Base-by-base conservation (phyloP, 2,888 invertebrate genomes). In the Aspidapion aeneum region DNA sequence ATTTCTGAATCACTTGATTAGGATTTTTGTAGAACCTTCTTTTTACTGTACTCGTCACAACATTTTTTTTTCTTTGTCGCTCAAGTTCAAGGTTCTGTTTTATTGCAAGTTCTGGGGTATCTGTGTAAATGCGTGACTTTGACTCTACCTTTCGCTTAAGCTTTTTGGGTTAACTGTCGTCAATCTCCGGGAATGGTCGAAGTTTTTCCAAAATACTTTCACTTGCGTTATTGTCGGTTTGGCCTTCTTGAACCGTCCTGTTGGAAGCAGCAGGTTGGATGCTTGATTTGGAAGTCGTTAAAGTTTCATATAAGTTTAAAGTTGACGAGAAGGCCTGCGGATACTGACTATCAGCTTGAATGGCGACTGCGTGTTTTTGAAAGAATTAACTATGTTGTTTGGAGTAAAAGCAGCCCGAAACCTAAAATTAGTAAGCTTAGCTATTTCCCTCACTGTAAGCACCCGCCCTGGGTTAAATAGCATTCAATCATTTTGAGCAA, bases 391-490 rank as follows among this genome's bases (percentile, higher is more conserved):
- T 16, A 63, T 59, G 56, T 63, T 63, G 16, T 19, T 57, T 35
- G 58, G 57, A 3, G 63, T 57, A 49, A 63, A 63, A 16, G 63
- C 52, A 21, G 9, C n/a, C 49, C 52, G 12, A 48, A 21, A 63
- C 17, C 60, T 58, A 17, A 12, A n/a, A 22, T 22, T 19, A 2
- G 54, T 17, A 21, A 60, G 22, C 50, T 18, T 48, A 12, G 60
- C 19, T 18, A 64, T 64, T 19, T 64, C 18, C 22, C 58, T 58
- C 55, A 64, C 58, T 1, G 63, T 56, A n/a, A 58, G n/a, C n/a
- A n/a, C n/a, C n/a, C n/a, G n/a, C n/a, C n/a, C n/a, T n/a, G n/a
- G n/a, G n/a, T n/a, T n/a, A n/a, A n/a, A n/a, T n/a, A n/a, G n/a
- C n/a, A n/a, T n/a, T n/a, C n/a, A n/a, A n/a, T n/a, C n/a, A n/a